These are phyloP conservation scores for Rhinatrema bivittatum DNA, from an alignment of 2,797 vertebrate genomes.

Conservation along the genomic window DNA sequence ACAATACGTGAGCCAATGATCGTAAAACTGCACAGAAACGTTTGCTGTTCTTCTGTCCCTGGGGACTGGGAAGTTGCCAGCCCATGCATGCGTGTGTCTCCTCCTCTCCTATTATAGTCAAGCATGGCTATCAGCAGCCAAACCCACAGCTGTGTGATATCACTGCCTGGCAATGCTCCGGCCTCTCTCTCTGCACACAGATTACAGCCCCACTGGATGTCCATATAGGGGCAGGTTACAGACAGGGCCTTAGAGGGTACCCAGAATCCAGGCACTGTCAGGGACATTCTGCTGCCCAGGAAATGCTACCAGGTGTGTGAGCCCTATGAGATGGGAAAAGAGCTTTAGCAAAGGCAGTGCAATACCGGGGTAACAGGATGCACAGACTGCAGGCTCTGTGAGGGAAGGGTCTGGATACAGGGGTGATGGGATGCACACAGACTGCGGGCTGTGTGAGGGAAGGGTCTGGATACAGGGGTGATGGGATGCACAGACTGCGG, in stretches of 20 bases:
- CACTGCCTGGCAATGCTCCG: slow-evolving; percentile 9
- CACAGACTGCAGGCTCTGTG: too few relatives aligned
- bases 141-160: slow-evolving; percentile 48
- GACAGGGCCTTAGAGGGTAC: background rate
- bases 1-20: slow-evolving; percentile 1
- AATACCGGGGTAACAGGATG: too few relatives aligned
- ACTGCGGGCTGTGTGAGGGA: too few relatives aligned
- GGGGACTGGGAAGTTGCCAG: background rate
- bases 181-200: slow-evolving; percentile 44
- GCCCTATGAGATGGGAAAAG: background rate
- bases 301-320: background rate
- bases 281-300: background rate
- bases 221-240: background rate
- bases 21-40: slow-evolving; percentile 5
- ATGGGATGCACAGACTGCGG: too few relatives aligned
- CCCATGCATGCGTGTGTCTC: slow-evolving; percentile 32
- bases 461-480: too few relatives aligned
- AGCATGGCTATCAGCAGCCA: too few relatives aligned
- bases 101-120: slow-evolving; percentile 55
- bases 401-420: too few relatives aligned
- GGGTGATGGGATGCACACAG: too few relatives aligned
- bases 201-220: slow-evolving; percentile 13
- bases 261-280: background rate
- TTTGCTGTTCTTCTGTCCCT: slow-evolving; percentile 26
- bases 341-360: too few relatives aligned